Evolutionary conservation across 2,113 vertebrate genomes (phyloP).

Genomic region (Tylochromis polylepis): DNA sequence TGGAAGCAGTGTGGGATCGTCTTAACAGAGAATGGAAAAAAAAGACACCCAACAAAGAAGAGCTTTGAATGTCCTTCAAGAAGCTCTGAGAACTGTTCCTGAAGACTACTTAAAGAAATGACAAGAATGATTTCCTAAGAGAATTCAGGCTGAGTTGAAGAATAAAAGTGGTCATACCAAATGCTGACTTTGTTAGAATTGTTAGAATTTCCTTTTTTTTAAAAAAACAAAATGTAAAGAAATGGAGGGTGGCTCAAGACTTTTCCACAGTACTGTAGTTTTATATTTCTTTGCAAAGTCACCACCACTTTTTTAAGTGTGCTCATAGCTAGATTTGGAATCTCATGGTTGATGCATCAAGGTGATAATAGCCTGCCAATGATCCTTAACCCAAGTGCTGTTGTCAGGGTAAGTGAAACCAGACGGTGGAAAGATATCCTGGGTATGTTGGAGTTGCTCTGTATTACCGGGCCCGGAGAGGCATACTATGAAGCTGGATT

Average conservation of each 20-base stretch:
- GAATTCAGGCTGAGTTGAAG: neutral
- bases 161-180: neutral
- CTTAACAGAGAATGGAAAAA: neutral
- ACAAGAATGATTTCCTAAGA: neutral
- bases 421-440: accelerated
- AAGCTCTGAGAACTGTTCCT: neutral
- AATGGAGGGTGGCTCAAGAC: neutral
- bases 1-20: neutral
- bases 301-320: neutral
- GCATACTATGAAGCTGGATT: neutral
- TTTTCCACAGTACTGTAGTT: neutral
- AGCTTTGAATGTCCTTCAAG: neutral
- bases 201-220: neutral
- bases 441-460: no score
- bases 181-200: no score
- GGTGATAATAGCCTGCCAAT: no score
- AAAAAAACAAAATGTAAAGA: neutral
- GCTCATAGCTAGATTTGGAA: neutral
- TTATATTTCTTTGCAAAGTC: neutral
- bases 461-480: accelerated
- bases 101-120: accelerated
- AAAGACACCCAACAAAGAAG: neutral
- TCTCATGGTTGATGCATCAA: no score
- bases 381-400: no score
- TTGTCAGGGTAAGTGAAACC: neutral